phyloP scores from a whole-genome alignment of 1,140 invertebrate genomes.

The Atta cephalotes region DNA sequence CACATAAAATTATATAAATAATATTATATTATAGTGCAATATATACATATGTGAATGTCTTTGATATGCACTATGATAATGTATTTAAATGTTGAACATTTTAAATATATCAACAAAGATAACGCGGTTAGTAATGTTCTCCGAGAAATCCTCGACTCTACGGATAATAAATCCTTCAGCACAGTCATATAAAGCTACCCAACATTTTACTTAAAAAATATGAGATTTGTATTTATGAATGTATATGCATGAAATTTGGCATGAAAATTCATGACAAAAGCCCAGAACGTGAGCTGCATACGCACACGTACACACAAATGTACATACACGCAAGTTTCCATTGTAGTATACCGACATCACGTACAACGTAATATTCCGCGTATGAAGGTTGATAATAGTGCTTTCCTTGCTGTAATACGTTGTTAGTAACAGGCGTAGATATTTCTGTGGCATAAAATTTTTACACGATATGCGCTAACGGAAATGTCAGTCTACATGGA shows the following conservation, averaged over 20 bases:
- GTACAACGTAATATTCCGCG: conserved; percentile 53
- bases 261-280: conserved; percentile 60
- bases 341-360: conserved; percentile 45
- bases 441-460: conserved; percentile 22
- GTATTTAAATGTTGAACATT: conserved; percentile 29
- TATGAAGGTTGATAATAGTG: conserved; percentile 55
- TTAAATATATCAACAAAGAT: conserved; percentile 38
- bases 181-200: conserved; percentile 47
- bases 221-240: conserved; percentile 63
- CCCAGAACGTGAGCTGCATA: conserved; percentile 44
- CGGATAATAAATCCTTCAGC: conserved; percentile 54
- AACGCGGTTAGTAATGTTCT: conserved; percentile 37
- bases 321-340: conserved; percentile 15
- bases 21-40: not conserved
- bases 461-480: conserved; percentile 13
- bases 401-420: conserved; percentile 48
- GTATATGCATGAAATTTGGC: conserved; percentile 62
- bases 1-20: not conserved
- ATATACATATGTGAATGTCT: not conserved
- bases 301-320: not conserved
- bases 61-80: conserved; percentile 18
- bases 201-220: conserved; percentile 63
- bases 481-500: not conserved
- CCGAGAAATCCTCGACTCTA: conserved; percentile 14
- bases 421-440: conserved; percentile 19